Evolutionary conservation across 2,797 vertebrate genomes (phyloP).

Genomic region (Thalassophryne amazonica): DNA sequence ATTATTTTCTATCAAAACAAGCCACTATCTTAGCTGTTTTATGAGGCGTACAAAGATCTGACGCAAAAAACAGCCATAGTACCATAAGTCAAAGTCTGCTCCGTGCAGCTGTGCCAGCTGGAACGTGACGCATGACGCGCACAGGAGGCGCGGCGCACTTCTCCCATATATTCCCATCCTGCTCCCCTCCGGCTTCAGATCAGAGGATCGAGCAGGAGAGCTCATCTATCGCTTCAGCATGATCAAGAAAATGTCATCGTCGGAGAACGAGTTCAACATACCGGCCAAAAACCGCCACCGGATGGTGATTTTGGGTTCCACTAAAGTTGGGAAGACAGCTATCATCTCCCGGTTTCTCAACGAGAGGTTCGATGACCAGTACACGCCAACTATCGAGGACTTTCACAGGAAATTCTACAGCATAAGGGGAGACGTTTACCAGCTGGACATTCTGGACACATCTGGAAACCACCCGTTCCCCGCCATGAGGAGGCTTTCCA

Average conservation of each 20-base stretch:
- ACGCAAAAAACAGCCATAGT: slow-evolving; percentile 50
- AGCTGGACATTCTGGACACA: slow-evolving; percentile 96
- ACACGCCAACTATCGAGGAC: slow-evolving; percentile 97
- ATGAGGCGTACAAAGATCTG: slow-evolving; percentile 18
- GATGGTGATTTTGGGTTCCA: slow-evolving; percentile 97
- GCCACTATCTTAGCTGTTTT: neutral
- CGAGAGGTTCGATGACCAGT: slow-evolving; percentile 93
- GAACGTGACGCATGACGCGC: slow-evolving; percentile 60
- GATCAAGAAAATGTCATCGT: slow-evolving; percentile 94
- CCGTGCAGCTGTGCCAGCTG: slow-evolving; percentile 27
- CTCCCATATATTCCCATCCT: slow-evolving; percentile 48
- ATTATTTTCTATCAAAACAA: neutral
- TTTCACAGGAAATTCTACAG: slow-evolving; percentile 98
- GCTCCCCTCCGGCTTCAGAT: slow-evolving; percentile 21
- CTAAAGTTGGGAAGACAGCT: slow-evolving; percentile 97
- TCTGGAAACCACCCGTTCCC: slow-evolving; percentile 98
- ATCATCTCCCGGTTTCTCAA: slow-evolving; percentile 95
- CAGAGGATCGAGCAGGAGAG: too few species aligned
- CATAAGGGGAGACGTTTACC: slow-evolving; percentile 93
- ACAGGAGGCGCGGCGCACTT: slow-evolving; percentile 54
- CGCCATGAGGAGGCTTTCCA: slow-evolving; percentile 95
- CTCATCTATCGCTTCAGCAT: slow-evolving; percentile 53
- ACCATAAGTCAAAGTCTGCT: slow-evolving; percentile 34
- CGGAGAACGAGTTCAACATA: slow-evolving; percentile 87
- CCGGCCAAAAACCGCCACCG: slow-evolving; percentile 95